These are phyloP conservation scores for Pantala flavescens DNA, from an alignment of 1,140 invertebrate species.

Conservation along the genomic window DNA sequence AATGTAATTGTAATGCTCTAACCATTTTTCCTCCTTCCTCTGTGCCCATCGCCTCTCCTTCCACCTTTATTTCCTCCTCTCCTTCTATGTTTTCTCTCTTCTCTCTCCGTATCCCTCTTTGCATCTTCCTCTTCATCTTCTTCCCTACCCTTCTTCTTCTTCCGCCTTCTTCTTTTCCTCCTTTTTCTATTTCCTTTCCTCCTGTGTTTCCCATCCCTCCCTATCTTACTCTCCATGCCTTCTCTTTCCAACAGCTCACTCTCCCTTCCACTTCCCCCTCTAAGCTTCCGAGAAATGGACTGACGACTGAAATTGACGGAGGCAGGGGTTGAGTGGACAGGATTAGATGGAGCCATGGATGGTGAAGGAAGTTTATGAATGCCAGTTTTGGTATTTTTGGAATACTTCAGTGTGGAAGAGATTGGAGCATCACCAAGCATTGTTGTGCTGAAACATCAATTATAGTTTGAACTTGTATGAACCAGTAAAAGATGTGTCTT, in stretches of 20 bases:
- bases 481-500: no score
- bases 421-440: background rate
- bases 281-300: background rate
- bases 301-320: no score
- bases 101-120: background rate
- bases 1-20: background rate
- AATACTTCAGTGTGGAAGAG: background rate
- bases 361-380: no score
- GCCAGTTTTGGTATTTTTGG: background rate
- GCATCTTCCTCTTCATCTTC: background rate
- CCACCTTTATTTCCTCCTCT: conserved; percentile 15
- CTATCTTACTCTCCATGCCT: conserved; percentile 27
- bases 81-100: background rate
- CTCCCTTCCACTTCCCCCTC: background rate
- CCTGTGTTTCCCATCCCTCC: conserved; percentile 29
- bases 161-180: conserved; percentile 23
- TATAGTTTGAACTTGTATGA: no score
- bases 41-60: conserved; percentile 17
- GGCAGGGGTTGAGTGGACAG: no score
- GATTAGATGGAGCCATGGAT: no score
- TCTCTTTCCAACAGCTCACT: background rate
- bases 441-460: background rate
- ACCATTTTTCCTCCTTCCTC: conserved; percentile 24
- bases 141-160: background rate
- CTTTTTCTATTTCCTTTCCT: conserved; percentile 24